These are phyloP conservation scores for Hippocampus mohnikei DNA, from an alignment of 2,113 vertebrate genomes.

Conservation along the genomic window DNA sequence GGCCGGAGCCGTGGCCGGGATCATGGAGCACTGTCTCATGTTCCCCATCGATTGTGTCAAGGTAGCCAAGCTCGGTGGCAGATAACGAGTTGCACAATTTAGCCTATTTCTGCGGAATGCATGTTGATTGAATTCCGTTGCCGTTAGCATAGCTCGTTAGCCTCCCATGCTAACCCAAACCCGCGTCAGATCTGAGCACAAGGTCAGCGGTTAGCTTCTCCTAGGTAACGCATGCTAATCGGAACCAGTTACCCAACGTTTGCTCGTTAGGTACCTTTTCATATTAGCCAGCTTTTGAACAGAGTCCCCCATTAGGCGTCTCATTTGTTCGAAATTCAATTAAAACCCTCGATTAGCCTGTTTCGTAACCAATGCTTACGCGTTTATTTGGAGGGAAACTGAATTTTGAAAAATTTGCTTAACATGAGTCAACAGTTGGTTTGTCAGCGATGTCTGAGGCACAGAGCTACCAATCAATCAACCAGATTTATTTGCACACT, in stretches of 20 bases:
- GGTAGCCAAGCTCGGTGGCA: conserved; percentile 71
- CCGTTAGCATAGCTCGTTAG: conserved; percentile 56
- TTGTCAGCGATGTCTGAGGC: not conserved
- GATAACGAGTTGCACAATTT: not conserved
- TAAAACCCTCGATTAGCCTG: not conserved
- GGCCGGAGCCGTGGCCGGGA: conserved; percentile 91
- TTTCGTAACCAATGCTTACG: conserved; percentile 8
- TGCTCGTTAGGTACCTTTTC: not conserved
- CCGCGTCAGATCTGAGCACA: conserved; percentile 47
- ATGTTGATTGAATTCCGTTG: not conserved
- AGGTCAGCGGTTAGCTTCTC: conserved; percentile 52
- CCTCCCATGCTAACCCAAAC: conserved; percentile 48
- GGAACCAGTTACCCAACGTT: not conserved
- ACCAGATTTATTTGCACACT: not conserved
- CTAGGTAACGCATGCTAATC: conserved; percentile 28
- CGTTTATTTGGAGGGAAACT: not conserved
- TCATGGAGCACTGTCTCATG: conserved; percentile 97
- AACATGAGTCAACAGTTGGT: not conserved
- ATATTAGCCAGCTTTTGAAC: not conserved
- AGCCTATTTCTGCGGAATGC: not conserved
- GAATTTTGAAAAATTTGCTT: not conserved
- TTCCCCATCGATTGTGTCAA: conserved; percentile 97
- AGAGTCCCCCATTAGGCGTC: not conserved
- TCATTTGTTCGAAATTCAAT: not conserved
- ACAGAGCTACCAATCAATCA: not conserved